phyloP scores from a whole-genome alignment of 2,113 vertebrate species.

The Paratilapia polleni region DNA sequence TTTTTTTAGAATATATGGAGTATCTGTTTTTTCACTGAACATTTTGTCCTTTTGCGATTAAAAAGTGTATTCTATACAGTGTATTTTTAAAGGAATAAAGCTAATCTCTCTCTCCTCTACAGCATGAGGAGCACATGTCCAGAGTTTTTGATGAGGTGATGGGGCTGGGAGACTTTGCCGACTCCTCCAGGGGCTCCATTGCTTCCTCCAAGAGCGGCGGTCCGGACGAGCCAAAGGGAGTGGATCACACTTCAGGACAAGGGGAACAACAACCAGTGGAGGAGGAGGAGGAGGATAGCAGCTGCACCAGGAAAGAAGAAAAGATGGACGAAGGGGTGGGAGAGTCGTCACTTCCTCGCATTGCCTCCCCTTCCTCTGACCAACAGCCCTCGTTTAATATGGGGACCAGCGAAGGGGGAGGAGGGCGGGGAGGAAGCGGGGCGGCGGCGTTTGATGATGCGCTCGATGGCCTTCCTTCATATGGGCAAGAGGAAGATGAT shows the following conservation, averaged over 20 bases:
- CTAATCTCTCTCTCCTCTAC: not conserved
- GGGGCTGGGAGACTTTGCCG: constrained; percentile 70
- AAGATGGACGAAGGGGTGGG: constrained; percentile 31
- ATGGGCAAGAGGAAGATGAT: constrained; percentile 66
- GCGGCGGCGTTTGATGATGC: constrained; percentile 62
- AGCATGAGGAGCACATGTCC: constrained; percentile 72
- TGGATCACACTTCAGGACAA: constrained; percentile 39
- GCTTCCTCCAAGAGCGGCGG: constrained; percentile 63
- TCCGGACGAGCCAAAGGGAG: constrained; percentile 48
- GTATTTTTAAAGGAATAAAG: not conserved
- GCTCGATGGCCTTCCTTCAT: constrained; percentile 66
- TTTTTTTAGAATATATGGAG: not conserved
- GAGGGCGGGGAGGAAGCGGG: constrained; percentile 43
- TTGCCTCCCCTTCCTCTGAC: constrained; percentile 17
- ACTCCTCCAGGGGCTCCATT: constrained; percentile 67
- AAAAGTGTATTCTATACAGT: not conserved
- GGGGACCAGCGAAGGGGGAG: constrained; percentile 29
- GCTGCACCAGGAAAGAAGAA: constrained; percentile 54
- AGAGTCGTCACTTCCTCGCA: constrained; percentile 25
- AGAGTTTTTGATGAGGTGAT: constrained; percentile 76
- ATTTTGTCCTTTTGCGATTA: not conserved
- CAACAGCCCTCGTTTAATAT: constrained; percentile 30
- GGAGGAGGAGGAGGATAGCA: constrained; percentile 45
- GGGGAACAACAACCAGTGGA: constrained; percentile 35
- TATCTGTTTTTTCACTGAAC: no score